Conservation (phyloP, 2,113 vertebrate genomes). For the Nothobranchius kuhntae region DNA sequence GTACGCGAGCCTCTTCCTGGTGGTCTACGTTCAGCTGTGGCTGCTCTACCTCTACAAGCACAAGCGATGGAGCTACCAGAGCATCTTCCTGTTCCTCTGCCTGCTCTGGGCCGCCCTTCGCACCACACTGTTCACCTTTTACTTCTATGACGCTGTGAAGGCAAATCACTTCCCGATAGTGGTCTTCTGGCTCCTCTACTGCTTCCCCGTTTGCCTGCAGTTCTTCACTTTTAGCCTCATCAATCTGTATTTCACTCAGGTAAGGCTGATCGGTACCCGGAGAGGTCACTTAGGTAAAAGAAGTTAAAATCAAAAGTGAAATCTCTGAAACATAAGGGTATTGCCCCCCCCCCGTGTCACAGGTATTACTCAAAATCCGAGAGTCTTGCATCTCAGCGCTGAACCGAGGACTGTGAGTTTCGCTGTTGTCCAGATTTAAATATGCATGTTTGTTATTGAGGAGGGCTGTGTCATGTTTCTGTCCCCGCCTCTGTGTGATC, state of each 20-base stretch:
- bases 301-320: neutral
- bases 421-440: neutral
- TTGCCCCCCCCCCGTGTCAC: constrained; percentile 1
- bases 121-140: constrained; percentile 88
- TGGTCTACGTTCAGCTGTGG: constrained; percentile 87
- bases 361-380: constrained; percentile 87
- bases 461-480: neutral
- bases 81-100: constrained; percentile 86
- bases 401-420: constrained; percentile 82
- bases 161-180: constrained; percentile 83
- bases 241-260: constrained; percentile 89
- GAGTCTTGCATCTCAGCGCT: constrained; percentile 74
- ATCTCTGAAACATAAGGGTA: neutral
- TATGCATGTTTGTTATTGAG: neutral
- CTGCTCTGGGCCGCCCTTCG: constrained; percentile 86
- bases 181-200: constrained; percentile 87
- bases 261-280: constrained; percentile 45
- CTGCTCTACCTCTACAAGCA: constrained; percentile 82
- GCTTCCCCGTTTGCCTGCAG: constrained; percentile 88
- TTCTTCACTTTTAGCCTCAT: constrained; percentile 89
- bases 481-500: neutral
- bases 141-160: constrained; percentile 82
- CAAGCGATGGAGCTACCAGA: constrained; percentile 89
- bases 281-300: neutral
- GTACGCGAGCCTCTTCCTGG: constrained; percentile 82